Evolutionary conservation across 2,113 vertebrate genomes (phyloP), one percentile per base, ranked within the genome.

Genomic region (Coptodon bakossiorum): DNA sequence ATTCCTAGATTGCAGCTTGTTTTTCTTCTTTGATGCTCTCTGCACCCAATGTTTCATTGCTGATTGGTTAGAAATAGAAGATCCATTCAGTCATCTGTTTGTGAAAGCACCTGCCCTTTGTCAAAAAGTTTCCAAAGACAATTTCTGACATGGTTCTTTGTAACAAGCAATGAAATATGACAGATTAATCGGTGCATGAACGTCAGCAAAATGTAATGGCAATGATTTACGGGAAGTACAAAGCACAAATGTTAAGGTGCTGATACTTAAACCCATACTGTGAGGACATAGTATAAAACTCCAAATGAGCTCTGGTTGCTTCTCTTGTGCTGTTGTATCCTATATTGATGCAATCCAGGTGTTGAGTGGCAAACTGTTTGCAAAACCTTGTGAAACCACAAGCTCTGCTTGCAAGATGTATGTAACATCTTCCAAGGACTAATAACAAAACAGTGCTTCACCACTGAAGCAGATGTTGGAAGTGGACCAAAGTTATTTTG

Each of bases 381-480:
- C 4, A 50, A 83, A 84, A 34, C 50, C 24, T 24, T 71, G 22
- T 79, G 17, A 66, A 82, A 43, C 63, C 57, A 1, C 52, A 61
- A 19, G 9, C 19, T 73, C 61, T 50, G 27, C 40, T 24, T 61
- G 56, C 63, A 81, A 40, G 56, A 80, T 45, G 3, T 27, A 78
- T 5, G 66, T 6, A 56, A 76, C 59, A 59, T 68, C 38, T 38
- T 82, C 68, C 45, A 54, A 38, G 19, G 17, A 29, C 27, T 87
- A 66, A 87, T 43, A 83, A 63, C 45, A 85, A 86, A 61, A 31
- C 19, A 71, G 80, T 85, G 63, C 61, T 83, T 22, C 1, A 86
- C 40, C n/a, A 24, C 10, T 78, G 19, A 17, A 48, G 31, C 43
- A 5, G 88, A 92, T 91, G 82, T 88, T 92, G 81, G 87, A 88